Percentiles rank a stretch among this genome's conserved stretches.
These are phyloP conservation scores for Lepidurus arcticus DNA, from an alignment of 1,140 invertebrate species.

Conservation along the genomic window DNA sequence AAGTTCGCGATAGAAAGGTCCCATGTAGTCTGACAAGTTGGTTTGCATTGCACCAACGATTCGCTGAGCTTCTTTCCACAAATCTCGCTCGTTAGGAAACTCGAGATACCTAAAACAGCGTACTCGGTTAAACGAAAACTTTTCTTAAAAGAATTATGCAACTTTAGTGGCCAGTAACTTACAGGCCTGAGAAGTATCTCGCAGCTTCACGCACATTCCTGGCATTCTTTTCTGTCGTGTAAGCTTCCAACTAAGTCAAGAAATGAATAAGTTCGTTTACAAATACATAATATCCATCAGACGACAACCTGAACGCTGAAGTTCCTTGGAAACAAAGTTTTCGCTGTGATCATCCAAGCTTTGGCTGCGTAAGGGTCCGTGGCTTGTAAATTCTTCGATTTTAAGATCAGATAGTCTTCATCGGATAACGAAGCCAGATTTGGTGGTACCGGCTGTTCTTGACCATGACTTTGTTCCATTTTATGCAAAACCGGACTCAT, in stretches of 20 bases:
- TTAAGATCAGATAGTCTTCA: conserved; percentile 69
- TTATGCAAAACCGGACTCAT: neutral
- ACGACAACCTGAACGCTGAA: conserved; percentile 67
- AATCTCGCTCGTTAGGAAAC: conserved; percentile 55
- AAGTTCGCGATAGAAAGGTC: conserved; percentile 51
- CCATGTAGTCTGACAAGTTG: conserved; percentile 50
- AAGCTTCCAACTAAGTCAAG: conserved; percentile 63
- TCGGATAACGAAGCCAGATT: conserved; percentile 38
- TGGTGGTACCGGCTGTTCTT: neutral
- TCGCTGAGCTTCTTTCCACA: conserved; percentile 73
- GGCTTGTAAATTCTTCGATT: conserved; percentile 63
- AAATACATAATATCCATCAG: neutral
- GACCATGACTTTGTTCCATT: neutral
- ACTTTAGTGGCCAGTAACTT: conserved; percentile 38
- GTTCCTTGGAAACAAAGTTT: conserved; percentile 76
- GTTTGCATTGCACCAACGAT: conserved; percentile 66
- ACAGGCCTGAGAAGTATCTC: conserved; percentile 67
- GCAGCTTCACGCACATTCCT: conserved; percentile 74
- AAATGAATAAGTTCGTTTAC: conserved; percentile 23
- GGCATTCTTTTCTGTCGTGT: conserved; percentile 68
- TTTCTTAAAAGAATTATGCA: conserved; percentile 9
- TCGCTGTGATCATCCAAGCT: conserved; percentile 85
- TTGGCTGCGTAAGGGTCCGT: conserved; percentile 70
- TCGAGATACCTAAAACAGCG: conserved; percentile 49
- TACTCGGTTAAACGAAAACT: conserved; percentile 11